A percentile compares a stretch with the other conserved stretches of the same genome.
Evolutionary conservation across 2,888 invertebrate species (phyloP).

Genomic region (Dasysyrphus albostriatus): DNA sequence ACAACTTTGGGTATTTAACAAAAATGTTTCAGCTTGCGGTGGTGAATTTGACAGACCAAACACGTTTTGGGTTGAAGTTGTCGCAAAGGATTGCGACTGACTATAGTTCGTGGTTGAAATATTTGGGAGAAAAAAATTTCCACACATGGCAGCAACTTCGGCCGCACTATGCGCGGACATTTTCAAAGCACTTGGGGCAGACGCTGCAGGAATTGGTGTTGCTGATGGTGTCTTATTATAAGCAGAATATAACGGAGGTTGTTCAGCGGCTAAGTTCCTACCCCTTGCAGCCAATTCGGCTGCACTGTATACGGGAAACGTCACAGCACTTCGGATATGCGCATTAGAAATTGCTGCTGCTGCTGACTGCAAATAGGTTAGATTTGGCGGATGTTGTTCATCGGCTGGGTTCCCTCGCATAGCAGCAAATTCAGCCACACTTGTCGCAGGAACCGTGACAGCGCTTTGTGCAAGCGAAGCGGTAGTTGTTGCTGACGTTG

Average conservation of each 20-base stretch:
- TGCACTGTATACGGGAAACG: not conserved
- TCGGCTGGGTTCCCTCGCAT: not conserved
- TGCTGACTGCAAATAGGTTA: not conserved
- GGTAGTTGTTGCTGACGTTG: not conserved
- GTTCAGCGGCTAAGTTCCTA: conserved; percentile 1
- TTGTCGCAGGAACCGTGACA: not conserved
- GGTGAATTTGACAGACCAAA: no score
- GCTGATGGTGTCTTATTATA: no score
- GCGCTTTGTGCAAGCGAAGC: not conserved
- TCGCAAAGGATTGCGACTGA: not conserved
- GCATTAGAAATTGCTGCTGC: not conserved
- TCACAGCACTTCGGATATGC: no score
- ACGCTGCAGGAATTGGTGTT: not conserved
- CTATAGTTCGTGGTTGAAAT: no score
- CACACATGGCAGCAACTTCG: not conserved
- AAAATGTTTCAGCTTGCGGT: no score
- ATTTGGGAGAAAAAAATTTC: no score
- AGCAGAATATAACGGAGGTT: no score
- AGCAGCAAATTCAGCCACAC: conserved; percentile 12
- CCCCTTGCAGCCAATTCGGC: not conserved
- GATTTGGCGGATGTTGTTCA: no score
- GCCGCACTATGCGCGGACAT: not conserved
- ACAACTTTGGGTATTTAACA: no score
- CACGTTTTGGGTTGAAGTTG: no score
- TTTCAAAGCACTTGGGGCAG: not conserved